A percentile compares a stretch with the other conserved stretches of the same genome.
These are phyloP conservation scores for Microtus montanus DNA, from an alignment of 2,113 vertebrate species.

Conservation along the genomic window DNA sequence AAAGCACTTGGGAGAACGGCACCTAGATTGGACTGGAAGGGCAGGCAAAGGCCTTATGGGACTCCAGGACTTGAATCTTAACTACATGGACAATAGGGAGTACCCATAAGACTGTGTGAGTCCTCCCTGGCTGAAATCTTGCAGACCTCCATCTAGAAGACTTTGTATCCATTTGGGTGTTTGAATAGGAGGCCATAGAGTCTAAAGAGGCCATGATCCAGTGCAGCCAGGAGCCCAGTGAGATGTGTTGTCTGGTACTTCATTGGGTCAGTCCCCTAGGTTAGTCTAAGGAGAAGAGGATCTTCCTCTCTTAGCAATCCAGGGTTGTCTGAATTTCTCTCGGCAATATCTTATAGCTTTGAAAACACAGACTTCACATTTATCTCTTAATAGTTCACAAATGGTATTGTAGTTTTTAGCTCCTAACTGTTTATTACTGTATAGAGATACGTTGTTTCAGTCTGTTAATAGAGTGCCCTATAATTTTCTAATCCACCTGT, in stretches of 20 bases:
- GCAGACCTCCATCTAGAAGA: neutral
- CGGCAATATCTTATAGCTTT: neutral
- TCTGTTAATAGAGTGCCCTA: neutral
- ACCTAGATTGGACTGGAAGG: neutral
- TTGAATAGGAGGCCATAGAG: neutral
- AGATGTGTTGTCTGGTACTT: accelerated
- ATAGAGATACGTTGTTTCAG: neutral
- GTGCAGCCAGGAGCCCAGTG: neutral
- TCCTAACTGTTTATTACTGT: neutral
- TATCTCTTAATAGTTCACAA: neutral
- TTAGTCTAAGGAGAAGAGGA: accelerated
- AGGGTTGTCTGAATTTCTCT: neutral
- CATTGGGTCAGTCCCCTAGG: too few relatives aligned
- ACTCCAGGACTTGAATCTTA: neutral
- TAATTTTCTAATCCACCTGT: neutral
- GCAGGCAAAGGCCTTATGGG: neutral
- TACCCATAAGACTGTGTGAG: neutral
- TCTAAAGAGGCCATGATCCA: too few relatives aligned
- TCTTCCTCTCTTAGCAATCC: neutral
- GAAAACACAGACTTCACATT: neutral
- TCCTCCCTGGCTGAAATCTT: neutral
- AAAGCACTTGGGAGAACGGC: too few relatives aligned
- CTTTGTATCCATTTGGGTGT: neutral
- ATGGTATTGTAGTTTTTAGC: neutral
- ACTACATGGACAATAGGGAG: neutral